A percentile compares a stretch with the other conserved stretches of the same genome.
Conservation (phyloP, 2,113 vertebrate species). For the Ursus arctos region DNA sequence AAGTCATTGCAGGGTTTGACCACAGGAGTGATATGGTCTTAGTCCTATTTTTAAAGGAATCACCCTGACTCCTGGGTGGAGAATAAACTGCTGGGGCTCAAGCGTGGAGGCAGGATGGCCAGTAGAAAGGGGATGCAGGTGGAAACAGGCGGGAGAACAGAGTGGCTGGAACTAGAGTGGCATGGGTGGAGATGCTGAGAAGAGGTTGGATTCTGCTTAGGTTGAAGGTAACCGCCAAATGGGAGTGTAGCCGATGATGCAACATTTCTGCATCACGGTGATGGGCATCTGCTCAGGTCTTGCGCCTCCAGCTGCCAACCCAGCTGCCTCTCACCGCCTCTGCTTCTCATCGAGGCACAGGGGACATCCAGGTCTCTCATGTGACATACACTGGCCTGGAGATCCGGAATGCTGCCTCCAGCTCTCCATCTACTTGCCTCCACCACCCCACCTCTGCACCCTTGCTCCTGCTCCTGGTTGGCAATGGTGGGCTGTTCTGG, state of each 20-base stretch:
- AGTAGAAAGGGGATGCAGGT: neutral
- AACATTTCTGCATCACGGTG: fast-evolving
- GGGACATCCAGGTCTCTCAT: neutral
- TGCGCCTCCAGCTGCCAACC: neutral
- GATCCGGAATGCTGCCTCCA: neutral
- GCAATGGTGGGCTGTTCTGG: neutral
- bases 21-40: neutral
- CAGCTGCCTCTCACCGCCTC: neutral
- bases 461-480: neutral
- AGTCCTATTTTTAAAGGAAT: neutral
- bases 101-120: neutral
- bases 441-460: fast-evolving
- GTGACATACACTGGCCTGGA: fast-evolving
- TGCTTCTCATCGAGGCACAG: neutral
- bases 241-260: neutral
- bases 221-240: neutral
- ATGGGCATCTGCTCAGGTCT: neutral
- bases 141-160: neutral
- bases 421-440: neutral
- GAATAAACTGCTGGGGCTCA: neutral
- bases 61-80: neutral
- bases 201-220: neutral
- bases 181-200: neutral
- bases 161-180: neutral
- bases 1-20: neutral